Evolutionary conservation across 2,797 vertebrate species (phyloP).

Genomic region (Aldrovandia affinis): DNA sequence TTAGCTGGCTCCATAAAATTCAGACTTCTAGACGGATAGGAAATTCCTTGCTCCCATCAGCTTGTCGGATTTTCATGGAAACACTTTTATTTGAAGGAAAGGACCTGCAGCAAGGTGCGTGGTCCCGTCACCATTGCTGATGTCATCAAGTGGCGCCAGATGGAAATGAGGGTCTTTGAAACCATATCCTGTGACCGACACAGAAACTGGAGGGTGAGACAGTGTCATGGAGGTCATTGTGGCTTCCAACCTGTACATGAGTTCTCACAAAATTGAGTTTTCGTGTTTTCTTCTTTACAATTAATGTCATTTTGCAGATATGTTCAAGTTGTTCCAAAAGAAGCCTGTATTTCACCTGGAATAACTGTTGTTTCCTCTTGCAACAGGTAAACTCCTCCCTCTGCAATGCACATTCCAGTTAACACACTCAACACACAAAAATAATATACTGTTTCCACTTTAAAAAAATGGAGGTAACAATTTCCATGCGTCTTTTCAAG

Average conservation of each 20-base stretch:
- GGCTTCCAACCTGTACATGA: not conserved
- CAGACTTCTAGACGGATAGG: not conserved
- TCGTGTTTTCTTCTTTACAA: not conserved
- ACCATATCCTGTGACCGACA: slow-evolving; percentile 16
- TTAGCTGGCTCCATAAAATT: not conserved
- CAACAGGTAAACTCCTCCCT: slow-evolving; percentile 65
- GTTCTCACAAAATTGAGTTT: too few species aligned
- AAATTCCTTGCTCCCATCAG: not conserved
- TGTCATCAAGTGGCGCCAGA: slow-evolving; percentile 44
- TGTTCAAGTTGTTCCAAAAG: slow-evolving; percentile 70
- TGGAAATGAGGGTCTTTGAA: slow-evolving; percentile 29
- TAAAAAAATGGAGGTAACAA: too few species aligned
- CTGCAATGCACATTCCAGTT: not conserved
- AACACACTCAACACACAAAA: too few species aligned
- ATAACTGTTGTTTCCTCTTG: slow-evolving; percentile 74
- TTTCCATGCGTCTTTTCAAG: too few species aligned
- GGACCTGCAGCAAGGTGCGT: slow-evolving; percentile 22
- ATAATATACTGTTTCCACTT: too few species aligned
- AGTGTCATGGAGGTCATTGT: not conserved
- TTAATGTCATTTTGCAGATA: slow-evolving; percentile 52
- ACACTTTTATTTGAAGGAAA: slow-evolving; percentile 26
- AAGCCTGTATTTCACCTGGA: slow-evolving; percentile 73
- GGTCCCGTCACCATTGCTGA: slow-evolving; percentile 50
- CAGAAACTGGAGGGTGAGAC: slow-evolving; percentile 52
- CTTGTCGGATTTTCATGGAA: slow-evolving; percentile 7